phyloP scores from a whole-genome alignment of 2,113 vertebrate genomes.

The Chitala chitala region DNA sequence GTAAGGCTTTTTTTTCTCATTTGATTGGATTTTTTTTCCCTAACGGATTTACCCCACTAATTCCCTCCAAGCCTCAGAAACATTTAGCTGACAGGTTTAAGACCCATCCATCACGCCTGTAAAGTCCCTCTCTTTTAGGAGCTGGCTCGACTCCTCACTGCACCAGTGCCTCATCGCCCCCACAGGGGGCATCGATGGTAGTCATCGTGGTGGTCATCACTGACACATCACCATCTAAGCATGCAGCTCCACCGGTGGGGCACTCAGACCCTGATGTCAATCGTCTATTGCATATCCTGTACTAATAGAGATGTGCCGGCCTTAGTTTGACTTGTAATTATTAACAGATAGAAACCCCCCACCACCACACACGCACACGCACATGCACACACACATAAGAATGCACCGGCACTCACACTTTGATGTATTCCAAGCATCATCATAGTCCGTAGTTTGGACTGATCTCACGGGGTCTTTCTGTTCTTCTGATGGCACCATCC shows the following conservation, averaged over 20 bases:
- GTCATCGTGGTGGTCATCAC: constrained; percentile 24
- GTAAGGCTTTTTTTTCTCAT: constrained; percentile 19
- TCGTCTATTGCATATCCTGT: too few species aligned
- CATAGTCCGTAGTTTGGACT: not conserved
- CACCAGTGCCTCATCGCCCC: constrained; percentile 14
- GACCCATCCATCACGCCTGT: constrained; percentile 38
- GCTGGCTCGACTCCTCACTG: constrained; percentile 13
- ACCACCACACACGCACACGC: not conserved
- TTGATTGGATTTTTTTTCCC: constrained; percentile 23
- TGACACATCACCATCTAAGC: constrained; percentile 43
- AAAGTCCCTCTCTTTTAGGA: constrained; percentile 31
- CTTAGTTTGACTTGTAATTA: not conserved
- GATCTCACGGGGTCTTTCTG: not conserved
- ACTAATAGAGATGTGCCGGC: too few species aligned
- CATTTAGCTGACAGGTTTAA: constrained; percentile 45
- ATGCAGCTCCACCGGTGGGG: constrained; percentile 18
- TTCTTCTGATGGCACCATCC: not conserved
- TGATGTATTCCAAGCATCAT: not conserved
- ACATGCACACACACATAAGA: too few species aligned
- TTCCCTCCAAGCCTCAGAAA: constrained; percentile 34
- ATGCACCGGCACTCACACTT: too few species aligned
- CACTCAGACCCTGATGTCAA: not conserved
- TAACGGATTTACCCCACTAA: constrained; percentile 29
- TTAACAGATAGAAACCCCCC: not conserved
- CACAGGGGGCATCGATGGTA: constrained; percentile 39